Percentiles rank a stretch among this genome's conserved stretches.
Conservation (phyloP, 2,888 invertebrate genomes). For the Candidula unifasciata region DNA sequence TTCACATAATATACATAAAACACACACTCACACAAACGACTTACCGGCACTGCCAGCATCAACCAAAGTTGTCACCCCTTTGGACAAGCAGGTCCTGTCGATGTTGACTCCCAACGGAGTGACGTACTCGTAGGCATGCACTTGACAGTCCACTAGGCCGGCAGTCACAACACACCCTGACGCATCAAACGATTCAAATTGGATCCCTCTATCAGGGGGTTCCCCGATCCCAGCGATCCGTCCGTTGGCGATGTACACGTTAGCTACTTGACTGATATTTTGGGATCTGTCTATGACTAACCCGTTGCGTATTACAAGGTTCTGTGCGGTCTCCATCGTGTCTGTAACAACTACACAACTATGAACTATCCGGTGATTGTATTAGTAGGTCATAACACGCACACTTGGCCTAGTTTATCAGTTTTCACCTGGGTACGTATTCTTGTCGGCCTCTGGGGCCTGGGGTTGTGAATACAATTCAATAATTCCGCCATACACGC, state of each 20-base stretch:
- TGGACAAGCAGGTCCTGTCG: constrained; percentile 66
- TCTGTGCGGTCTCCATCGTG: constrained; percentile 21
- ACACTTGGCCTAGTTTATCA: not conserved
- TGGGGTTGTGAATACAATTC: no score
- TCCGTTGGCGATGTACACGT: constrained; percentile 62
- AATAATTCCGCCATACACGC: not conserved
- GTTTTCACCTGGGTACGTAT: not conserved
- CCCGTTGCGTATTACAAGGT: constrained; percentile 63
- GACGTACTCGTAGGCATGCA: constrained; percentile 71
- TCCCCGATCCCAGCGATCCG: constrained; percentile 41
- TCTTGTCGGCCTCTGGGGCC: no score
- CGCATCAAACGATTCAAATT: constrained; percentile 59
- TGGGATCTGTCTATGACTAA: constrained; percentile 70
- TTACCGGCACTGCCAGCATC: constrained; percentile 74
- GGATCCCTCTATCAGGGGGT: not conserved
- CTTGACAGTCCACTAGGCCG: constrained; percentile 74
- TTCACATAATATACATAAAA: no score
- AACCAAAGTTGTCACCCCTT: constrained; percentile 70
- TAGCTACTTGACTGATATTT: constrained; percentile 58
- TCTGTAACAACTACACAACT: not conserved
- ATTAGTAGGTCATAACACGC: not conserved
- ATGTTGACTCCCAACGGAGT: constrained; percentile 72
- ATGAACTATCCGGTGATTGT: not conserved
- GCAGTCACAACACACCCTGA: constrained; percentile 69
- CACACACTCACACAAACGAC: not conserved